phyloP scores from a whole-genome alignment of 1,140 invertebrate genomes.

The Potamilus streckersoni region DNA sequence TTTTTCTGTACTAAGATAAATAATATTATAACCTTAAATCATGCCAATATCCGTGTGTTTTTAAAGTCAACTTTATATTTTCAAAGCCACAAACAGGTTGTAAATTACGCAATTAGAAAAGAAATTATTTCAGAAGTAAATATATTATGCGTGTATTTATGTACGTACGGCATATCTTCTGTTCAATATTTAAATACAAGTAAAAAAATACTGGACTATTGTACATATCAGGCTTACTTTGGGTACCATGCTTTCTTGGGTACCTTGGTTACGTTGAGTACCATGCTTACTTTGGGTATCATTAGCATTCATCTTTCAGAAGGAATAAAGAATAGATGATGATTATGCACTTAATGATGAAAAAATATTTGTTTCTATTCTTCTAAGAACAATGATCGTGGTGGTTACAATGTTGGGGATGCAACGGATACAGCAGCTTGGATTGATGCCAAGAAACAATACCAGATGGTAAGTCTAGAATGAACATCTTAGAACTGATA shows the following conservation, averaged over 20 bases:
- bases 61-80: too few species aligned
- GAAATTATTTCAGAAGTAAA: too few species aligned
- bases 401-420: constrained; percentile 68
- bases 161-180: not conserved
- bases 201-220: not conserved
- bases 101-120: too few species aligned
- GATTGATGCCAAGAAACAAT: constrained; percentile 60
- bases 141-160: too few species aligned
- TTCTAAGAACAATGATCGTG: constrained; percentile 66
- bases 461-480: constrained; percentile 61
- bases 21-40: too few species aligned
- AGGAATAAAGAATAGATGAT: not conserved
- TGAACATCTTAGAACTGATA: too few species aligned
- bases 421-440: constrained; percentile 37
- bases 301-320: not conserved
- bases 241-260: not conserved
- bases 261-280: too few species aligned
- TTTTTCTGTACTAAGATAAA: too few species aligned
- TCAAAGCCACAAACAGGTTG: too few species aligned
- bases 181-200: not conserved
- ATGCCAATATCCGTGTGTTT: too few species aligned
- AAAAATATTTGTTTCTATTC: constrained; percentile 2
- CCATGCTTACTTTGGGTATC: not conserved
- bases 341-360: not conserved
- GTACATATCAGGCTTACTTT: not conserved